Evolutionary conservation across 2,888 invertebrate genomes (phyloP).

Genomic region (Callyntrura guangdongensis): DNA sequence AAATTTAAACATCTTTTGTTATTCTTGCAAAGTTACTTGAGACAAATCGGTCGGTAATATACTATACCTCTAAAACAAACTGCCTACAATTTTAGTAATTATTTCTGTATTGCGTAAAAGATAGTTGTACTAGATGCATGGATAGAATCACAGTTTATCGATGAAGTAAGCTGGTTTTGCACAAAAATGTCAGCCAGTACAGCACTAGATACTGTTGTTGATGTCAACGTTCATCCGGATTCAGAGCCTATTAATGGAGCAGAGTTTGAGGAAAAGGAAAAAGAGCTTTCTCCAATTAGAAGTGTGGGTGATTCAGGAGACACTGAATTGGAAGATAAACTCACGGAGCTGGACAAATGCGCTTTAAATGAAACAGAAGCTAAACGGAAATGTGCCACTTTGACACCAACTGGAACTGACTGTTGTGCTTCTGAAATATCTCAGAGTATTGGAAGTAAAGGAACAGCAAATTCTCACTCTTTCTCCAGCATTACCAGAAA

Average conservation of each 20-base stretch:
- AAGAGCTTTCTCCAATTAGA: background rate
- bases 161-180: conserved; percentile 38
- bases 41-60: too few species aligned
- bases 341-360: conserved; percentile 65
- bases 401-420: conserved; percentile 74
- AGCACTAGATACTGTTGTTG: conserved; percentile 37
- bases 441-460: conserved; percentile 55
- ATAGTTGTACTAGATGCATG: background rate
- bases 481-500: conserved; percentile 81
- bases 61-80: too few species aligned
- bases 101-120: background rate
- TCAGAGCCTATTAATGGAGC: background rate
- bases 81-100: background rate
- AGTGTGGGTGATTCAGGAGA: background rate
- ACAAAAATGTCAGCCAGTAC: conserved; percentile 58
- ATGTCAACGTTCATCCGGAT: conserved; percentile 18
- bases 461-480: conserved; percentile 61
- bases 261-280: background rate
- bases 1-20: too few species aligned
- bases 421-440: conserved; percentile 20
- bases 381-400: conserved; percentile 80
- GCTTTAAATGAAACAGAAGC: conserved; percentile 57
- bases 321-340: conserved; percentile 68
- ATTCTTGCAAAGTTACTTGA: too few species aligned
- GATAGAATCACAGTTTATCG: conserved; percentile 2